A percentile compares a stretch with the other conserved stretches of the same genome.
Conservation (phyloP, 2,797 vertebrate species). For the Propithecus perrieri region DNA sequence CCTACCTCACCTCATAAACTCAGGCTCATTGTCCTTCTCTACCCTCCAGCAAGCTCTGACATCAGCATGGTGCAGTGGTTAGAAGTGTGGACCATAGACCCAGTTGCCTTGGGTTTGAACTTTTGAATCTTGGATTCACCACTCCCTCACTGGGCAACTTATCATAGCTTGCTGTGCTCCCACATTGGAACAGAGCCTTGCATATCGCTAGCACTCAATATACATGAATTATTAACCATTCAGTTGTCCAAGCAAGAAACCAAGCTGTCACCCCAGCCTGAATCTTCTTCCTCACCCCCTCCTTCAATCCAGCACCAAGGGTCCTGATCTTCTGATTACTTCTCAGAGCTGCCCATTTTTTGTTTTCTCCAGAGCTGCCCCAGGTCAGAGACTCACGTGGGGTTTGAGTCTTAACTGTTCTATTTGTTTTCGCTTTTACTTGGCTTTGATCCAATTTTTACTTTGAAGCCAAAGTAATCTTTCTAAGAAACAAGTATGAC, state of each 20-base stretch:
- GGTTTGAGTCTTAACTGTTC: slow-evolving; percentile 53
- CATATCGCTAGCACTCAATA: not conserved
- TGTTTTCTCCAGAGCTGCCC: not conserved
- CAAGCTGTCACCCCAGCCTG: not conserved
- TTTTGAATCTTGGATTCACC: not conserved
- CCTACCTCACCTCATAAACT: not conserved
- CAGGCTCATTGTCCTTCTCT: not conserved
- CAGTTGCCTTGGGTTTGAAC: not conserved
- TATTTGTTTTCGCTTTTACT: slow-evolving; percentile 50
- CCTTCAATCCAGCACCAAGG: not conserved
- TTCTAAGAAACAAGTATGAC: slow-evolving; percentile 55
- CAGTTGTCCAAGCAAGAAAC: not conserved
- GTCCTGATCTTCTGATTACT: not conserved
- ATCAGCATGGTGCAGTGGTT: not conserved
- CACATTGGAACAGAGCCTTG: not conserved
- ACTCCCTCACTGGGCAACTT: not conserved
- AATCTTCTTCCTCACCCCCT: not conserved
- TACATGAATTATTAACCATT: not conserved
- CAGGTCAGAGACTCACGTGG: not conserved
- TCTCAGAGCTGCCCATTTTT: not conserved
- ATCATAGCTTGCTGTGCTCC: not conserved
- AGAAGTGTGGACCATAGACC: not conserved
- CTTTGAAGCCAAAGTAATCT: slow-evolving; percentile 49
- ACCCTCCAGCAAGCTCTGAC: not conserved
- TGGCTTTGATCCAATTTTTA: slow-evolving; percentile 55